Conservation (phyloP, 1,140 invertebrate genomes). For the Schmidtea mediterranea region DNA sequence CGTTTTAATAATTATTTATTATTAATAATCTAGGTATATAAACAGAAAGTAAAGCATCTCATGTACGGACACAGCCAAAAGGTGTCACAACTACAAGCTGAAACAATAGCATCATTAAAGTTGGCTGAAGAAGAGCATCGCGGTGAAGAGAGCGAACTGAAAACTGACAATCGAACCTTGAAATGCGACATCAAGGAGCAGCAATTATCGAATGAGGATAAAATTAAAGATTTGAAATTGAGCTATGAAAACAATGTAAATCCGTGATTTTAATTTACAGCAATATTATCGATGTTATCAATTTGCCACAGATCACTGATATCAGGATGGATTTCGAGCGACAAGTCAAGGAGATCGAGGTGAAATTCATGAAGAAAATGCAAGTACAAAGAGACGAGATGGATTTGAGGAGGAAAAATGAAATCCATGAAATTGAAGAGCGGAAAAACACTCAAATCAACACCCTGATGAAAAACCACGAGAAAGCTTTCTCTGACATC, state of each 20-base stretch:
- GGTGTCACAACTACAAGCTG: constrained; percentile 45
- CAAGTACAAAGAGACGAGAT: constrained; percentile 41
- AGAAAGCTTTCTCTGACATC: constrained; percentile 52
- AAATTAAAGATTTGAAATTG: constrained; percentile 36
- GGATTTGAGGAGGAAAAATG: constrained; percentile 38
- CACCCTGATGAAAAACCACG: constrained; percentile 49
- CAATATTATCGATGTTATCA: not conserved
- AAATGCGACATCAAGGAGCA: constrained; percentile 44
- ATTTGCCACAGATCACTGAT: constrained; percentile 20
- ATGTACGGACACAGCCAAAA: constrained; percentile 64
- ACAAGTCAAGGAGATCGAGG: constrained; percentile 45
- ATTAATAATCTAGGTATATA: constrained; percentile 33
- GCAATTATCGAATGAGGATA: constrained; percentile 31
- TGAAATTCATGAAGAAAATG: constrained; percentile 50
- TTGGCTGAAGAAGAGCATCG: constrained; percentile 42
- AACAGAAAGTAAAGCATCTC: constrained; percentile 68
- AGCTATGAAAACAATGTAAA: constrained; percentile 37
- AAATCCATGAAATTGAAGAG: constrained; percentile 53
- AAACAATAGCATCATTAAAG: constrained; percentile 45
- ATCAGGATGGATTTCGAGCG: constrained; percentile 42
- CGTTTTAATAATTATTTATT: not conserved
- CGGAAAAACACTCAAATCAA: constrained; percentile 57
- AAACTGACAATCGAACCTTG: constrained; percentile 46
- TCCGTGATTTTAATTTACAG: constrained; percentile 10
- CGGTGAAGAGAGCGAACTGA: constrained; percentile 43